Base-by-base conservation (phyloP, 2,113 vertebrate genomes). In the Colistium nudipinnis region DNA sequence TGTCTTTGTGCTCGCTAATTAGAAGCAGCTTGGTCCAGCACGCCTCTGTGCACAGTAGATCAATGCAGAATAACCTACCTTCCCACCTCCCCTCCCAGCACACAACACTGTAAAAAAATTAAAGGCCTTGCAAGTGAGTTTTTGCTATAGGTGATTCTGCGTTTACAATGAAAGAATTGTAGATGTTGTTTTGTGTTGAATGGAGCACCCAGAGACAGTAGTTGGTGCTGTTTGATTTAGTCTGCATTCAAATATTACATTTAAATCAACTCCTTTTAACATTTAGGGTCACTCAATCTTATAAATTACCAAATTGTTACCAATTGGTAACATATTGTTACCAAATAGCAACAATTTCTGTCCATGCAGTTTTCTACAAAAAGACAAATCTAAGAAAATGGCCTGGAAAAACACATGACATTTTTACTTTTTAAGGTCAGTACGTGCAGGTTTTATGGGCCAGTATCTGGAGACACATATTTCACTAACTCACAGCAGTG, bases 1-100 rank as follows among this genome's bases (percentile, higher is more conserved):
- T 62, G 82, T 84, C 67, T 82, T 77, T 87, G 81, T 88, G 85
- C 22, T 74, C 49, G 17, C 80, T 86, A 83, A 88, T 86, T 85
- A 82, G 69, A 79, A 73, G 61, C 77, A 80, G 81, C 73, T 82
- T 49, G 48, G 69, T 72, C 53, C 74, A 78, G 49, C 41, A 60
- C 53, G 69, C 31, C 70, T 64, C 59, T 61, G n/a, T n/a, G n/a
- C n/a, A n/a, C n/a, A n/a, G n/a, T n/a, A n/a, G n/a, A n/a, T n/a
- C n/a, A n/a, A n/a, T n/a, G n/a, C n/a, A n/a, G n/a, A n/a, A n/a
- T n/a, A n/a, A n/a, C n/a, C n/a, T n/a, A n/a, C n/a, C n/a, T n/a
- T n/a, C 75, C 49, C 24, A 53, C 17, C 63, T 61, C 64, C 44
- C 59, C 41, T 52, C 47, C 16, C 59, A n/a, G 61, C 66, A 62